These are phyloP conservation scores for Xiphophorus couchianus DNA, from an alignment of 2,113 vertebrate genomes.

Conservation along the genomic window DNA sequence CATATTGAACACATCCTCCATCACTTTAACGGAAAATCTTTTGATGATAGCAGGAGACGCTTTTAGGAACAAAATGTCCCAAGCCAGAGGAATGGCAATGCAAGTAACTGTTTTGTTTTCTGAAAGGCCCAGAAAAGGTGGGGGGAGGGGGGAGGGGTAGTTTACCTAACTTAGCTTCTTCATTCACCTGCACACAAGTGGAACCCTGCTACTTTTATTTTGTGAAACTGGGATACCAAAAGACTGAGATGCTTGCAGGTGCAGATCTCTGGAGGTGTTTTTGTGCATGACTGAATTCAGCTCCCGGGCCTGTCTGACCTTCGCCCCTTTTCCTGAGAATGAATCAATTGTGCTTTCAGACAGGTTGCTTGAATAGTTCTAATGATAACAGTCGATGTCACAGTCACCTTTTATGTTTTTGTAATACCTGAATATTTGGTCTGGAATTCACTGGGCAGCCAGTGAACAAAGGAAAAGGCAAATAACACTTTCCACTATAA, in stretches of 20 bases:
- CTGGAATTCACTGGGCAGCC: conserved; percentile 15
- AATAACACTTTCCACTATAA: background rate
- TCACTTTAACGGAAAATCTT: conserved; percentile 69
- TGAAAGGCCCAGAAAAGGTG: background rate
- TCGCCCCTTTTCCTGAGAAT: conserved; percentile 43
- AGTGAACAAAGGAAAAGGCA: conserved; percentile 14
- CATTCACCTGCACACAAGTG: conserved; percentile 13
- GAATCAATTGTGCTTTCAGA: conserved; percentile 66
- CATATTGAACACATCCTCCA: conserved; percentile 59
- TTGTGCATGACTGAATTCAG: conserved; percentile 65
- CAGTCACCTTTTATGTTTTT: background rate
- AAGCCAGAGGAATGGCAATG: conserved; percentile 8
- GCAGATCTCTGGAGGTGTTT: conserved; percentile 59
- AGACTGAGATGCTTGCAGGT: conserved; percentile 42
- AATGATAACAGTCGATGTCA: conserved; percentile 24
- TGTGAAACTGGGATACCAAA: conserved; percentile 26
- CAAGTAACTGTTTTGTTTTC: conserved; percentile 38
- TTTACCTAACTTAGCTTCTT: conserved; percentile 33
- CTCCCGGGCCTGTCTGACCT: conserved; percentile 58
- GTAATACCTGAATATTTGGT: conserved; percentile 24
- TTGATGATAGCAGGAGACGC: conserved; percentile 47
- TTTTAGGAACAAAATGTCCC: conserved; percentile 37
- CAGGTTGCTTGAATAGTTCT: conserved; percentile 16
- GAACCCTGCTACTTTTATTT: conserved; percentile 29
- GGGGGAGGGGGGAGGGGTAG: too few species aligned